Percentiles rank a stretch among this genome's conserved stretches.
Conservation (phyloP, 2,797 vertebrate species). For the Tauraco hartlaubi region DNA sequence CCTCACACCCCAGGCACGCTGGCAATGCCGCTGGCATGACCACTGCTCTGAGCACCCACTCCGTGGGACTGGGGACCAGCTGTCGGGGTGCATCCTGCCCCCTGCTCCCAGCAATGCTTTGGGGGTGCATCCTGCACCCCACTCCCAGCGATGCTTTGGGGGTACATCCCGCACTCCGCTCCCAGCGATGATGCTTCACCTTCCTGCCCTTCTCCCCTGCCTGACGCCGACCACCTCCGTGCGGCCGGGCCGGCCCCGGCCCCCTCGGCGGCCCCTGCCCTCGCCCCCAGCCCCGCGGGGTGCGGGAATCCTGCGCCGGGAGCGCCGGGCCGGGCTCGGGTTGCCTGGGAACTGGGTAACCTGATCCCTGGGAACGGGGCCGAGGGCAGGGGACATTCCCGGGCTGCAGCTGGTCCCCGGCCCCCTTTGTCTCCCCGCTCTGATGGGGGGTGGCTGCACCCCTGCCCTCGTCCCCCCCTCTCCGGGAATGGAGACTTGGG, state of each 20-base stretch:
- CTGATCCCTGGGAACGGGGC: conserved; percentile 67
- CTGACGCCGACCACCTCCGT: not conserved
- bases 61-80: fast-evolving
- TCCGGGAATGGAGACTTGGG: not conserved
- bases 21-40: not conserved
- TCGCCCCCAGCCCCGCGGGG: conserved; percentile 36
- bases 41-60: not conserved
- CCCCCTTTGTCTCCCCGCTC: conserved; percentile 48
- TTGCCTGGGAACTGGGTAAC: conserved; percentile 74
- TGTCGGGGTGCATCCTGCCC: not conserved
- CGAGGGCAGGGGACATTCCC: conserved; percentile 57
- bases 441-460: not conserved
- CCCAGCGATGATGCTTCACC: not conserved
- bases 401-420: conserved; percentile 57
- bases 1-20: fast-evolving
- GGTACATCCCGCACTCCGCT: fast-evolving
- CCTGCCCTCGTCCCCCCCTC: not conserved
- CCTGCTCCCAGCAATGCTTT: not conserved
- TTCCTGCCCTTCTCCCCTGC: not conserved
- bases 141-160: not conserved
- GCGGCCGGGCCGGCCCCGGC: not conserved
- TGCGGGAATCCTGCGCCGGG: conserved; percentile 44
- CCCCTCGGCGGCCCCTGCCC: not conserved
- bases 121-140: not conserved
- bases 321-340: conserved; percentile 20